A percentile compares a stretch with the other conserved stretches of the same genome.
Evolutionary conservation across 2,113 vertebrate species (phyloP).

Genomic region (Lycaon pictus): DNA sequence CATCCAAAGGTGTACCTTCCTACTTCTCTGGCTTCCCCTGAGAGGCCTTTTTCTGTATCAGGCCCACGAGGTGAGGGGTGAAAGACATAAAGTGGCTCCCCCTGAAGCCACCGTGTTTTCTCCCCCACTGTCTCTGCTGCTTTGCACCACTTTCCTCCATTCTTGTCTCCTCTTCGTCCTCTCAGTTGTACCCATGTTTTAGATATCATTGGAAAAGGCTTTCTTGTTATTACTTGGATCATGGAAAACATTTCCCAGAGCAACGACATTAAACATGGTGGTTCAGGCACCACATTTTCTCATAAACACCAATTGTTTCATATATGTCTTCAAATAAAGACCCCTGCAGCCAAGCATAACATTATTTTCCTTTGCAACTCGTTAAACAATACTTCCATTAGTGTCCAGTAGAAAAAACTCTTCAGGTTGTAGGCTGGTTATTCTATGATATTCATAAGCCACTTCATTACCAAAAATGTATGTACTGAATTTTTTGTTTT

Average conservation of each 20-base stretch:
- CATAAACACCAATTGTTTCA: slow-evolving; percentile 12
- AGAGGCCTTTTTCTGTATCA: background rate
- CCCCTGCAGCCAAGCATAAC: background rate
- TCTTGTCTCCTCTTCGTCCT: background rate
- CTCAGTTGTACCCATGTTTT: background rate
- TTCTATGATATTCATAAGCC: background rate
- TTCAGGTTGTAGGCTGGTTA: background rate
- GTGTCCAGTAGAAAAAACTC: background rate
- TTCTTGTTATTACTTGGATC: background rate
- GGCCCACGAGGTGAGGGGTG: background rate
- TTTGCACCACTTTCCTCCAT: background rate
- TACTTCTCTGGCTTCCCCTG: background rate
- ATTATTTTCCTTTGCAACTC: background rate
- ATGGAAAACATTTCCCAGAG: background rate
- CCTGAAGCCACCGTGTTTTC: background rate
- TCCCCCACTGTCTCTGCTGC: background rate
- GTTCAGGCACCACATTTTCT: background rate
- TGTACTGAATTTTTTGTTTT: background rate
- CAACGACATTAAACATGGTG: background rate
- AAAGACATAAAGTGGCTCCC: background rate
- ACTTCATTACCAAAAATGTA: background rate
- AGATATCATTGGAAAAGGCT: background rate
- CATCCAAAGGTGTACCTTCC: background rate
- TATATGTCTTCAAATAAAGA: background rate
- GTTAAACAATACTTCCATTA: background rate